Evolutionary conservation across 2,888 invertebrate genomes (phyloP), one percentile per base, ranked within the genome.

Genomic region (Carcina quercana): DNA sequence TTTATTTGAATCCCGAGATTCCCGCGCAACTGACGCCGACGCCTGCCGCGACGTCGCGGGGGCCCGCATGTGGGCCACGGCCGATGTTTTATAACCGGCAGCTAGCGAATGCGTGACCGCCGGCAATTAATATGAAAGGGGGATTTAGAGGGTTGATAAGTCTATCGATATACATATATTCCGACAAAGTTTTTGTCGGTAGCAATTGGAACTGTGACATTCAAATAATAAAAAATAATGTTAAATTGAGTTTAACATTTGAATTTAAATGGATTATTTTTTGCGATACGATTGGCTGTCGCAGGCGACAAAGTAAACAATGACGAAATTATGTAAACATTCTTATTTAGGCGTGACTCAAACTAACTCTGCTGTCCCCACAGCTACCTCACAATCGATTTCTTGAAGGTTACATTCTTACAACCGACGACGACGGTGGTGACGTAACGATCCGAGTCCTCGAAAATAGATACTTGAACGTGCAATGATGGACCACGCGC

Each of bases 281-380:
- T n/a, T n/a, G n/a, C n/a, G n/a, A n/a, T n/a, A n/a, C n/a, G n/a
- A n/a, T n/a, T n/a, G n/a, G n/a, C n/a, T n/a, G n/a, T n/a, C n/a
- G 26, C 30, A 20, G n/a, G 27, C 21, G 28, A 19, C 19, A 19
- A 30, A 28, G 24, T 30, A 26, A 11, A 32, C 15, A 22, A 27
- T 13, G 35, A 43, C 46, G 38, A 42, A 46, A 45, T 41, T 30
- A 24, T 29, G 37, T 36, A 40, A 34, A 42, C 37, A 40, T 50
- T 58, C 54, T 53, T 53, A 51, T 58, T 50, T 54, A 56, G 49
- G 34, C 34, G 50, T 59, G 59, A 58, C 54, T n/a, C n/a, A 48
- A 19, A 26, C 14, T 14, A 13, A 21, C 30, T 30, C 30, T 20
- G 26, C 24, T 13, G 20, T 20, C 20, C 20, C 10, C 20, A n/a